Base-by-base conservation (phyloP, 1,140 invertebrate species). In the Cardiocondyla obscurior region DNA sequence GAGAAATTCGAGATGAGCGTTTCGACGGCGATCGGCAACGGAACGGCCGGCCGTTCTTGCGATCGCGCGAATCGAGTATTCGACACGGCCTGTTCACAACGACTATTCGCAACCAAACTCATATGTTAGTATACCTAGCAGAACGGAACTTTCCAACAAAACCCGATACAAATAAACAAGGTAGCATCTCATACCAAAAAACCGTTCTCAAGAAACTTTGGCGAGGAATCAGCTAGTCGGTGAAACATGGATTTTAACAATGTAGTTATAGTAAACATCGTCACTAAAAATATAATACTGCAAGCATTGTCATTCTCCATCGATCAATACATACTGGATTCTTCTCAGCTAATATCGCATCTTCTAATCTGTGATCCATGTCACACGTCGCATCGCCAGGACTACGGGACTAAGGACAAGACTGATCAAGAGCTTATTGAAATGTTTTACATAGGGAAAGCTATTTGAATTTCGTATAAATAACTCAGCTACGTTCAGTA, bases 141-240 rank as follows among this genome's bases (percentile, higher is more conserved):
- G 77, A 69, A 89, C 89, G 76, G 82, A 60, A 83, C 77, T 88
- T 89, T 88, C 53, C 82, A 90, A 90, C 84, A 90, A 92, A 90
- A 92, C 81, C 89, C 87, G 90, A 90, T n/a, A n/a, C 88, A 88
- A 92, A n/a, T n/a, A 92, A 86, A 92, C 90, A 92, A 90, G 82
- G 55, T 86, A 90, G 83, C 85, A 85, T 83, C 81, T 90, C 89
- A 90, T 89, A 91, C 85, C 90, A 94, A 87, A 74, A 85, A 88
- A 91, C 91, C 88, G 89, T 92, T 93, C 87, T 72, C 86, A 91
- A 86, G 89, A 90, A n/a, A 90, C 55, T 91, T 82, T 87, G 84
- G 85, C 42, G 81, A 85, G 85, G 72, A 89, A 60, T 84, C 16
- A 86, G 81, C 65, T 82, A 44, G 42, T 57, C 67, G 65, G 81